These are phyloP conservation scores for Amphimedon queenslandica DNA, from an alignment of 37 sponge, comb jelly and placozoan genomes.

Conservation along the genomic window DNA sequence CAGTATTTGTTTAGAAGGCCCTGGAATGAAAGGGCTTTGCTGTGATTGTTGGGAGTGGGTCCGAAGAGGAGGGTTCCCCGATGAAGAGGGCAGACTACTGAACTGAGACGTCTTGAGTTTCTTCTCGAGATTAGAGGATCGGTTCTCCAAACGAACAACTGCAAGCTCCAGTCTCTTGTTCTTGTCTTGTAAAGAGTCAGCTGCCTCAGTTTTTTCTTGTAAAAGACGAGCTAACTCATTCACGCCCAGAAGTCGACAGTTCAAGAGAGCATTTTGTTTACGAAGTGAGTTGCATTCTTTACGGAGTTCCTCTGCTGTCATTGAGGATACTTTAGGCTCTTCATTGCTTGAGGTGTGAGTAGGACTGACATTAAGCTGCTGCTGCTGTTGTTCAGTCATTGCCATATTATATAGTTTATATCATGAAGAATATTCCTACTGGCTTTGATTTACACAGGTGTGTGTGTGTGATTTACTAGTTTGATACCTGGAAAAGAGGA, in stretches of 20 bases:
- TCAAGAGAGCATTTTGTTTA: slow-evolving; percentile 25
- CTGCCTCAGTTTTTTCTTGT: slow-evolving; percentile 45
- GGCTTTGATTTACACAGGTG: too few relatives aligned
- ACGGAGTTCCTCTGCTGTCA: too few relatives aligned
- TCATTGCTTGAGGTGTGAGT: too few relatives aligned
- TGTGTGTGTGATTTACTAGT: too few relatives aligned
- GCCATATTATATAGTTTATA: too few relatives aligned
- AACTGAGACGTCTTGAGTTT: slow-evolving; percentile 7
- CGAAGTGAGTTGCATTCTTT: too few relatives aligned
- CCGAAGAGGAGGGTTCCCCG: slow-evolving; percentile 8
- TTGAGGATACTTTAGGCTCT: too few relatives aligned
- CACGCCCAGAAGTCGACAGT: slow-evolving; percentile 61
- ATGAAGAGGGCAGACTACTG: neutral
- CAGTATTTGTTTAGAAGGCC: slow-evolving; percentile 60
- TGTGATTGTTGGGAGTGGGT: too few relatives aligned
- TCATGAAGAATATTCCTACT: too few relatives aligned
- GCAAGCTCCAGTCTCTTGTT: slow-evolving; percentile 62
- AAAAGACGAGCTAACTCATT: slow-evolving; percentile 55
- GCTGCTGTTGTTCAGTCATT: too few relatives aligned
- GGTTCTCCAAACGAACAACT: slow-evolving; percentile 59
- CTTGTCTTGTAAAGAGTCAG: slow-evolving; percentile 32
- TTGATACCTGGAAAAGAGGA: too few relatives aligned
- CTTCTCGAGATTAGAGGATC: slow-evolving; percentile 52
- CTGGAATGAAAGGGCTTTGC: slow-evolving; percentile 47
- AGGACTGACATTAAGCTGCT: too few relatives aligned